Base-by-base conservation (phyloP, 2,113 vertebrate genomes). In the Halichoerus grypus region DNA sequence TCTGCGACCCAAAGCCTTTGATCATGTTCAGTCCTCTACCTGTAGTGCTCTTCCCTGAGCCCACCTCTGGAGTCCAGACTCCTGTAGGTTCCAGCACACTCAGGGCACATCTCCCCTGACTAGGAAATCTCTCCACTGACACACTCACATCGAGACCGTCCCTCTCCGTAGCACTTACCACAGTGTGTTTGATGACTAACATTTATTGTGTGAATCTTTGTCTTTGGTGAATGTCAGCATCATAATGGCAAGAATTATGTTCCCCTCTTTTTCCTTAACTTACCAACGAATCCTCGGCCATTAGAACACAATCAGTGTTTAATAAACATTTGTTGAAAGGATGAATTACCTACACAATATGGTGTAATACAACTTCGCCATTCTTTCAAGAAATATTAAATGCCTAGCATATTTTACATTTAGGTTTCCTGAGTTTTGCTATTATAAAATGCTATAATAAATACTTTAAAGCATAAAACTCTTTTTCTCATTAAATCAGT, bases 361-460 rank as follows among this genome's bases (percentile, higher is more conserved):
- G 15, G 26, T 59, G 14, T 90, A 72, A 71, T 80, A 22, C 15
- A 76, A 82, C 53, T 65, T 67, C 22, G 36, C 36, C 39, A 31
- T 46, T 76, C 74, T 87, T 87, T 53, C 39, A 93, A 69, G 87
- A 87, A 84, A 61, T 57, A 67, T 12, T 85, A 80, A 72, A 76
- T 61, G 65, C 33, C 81, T 76, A 24, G 14, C 59, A 31, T 22
- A 69, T 51, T 69, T 61, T 65, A 63, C 6, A 13, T 61, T 85
- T 53, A 42, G 15, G 24, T n/a, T 61, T 80, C 51, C 65, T 76
- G 19, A 36, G 15, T 33, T 86, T 91, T 88, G 65, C 72, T 91
- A 39, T 67, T 80, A 42, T 14, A 91, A 65, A 65, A 46, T 65
- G 24, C 63, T 81, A 39, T 39, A 55, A 81, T 21, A 87, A 92